These are phyloP conservation scores for Setophaga kirtlandii DNA, from an alignment of 2,113 vertebrate genomes.

Conservation along the genomic window DNA sequence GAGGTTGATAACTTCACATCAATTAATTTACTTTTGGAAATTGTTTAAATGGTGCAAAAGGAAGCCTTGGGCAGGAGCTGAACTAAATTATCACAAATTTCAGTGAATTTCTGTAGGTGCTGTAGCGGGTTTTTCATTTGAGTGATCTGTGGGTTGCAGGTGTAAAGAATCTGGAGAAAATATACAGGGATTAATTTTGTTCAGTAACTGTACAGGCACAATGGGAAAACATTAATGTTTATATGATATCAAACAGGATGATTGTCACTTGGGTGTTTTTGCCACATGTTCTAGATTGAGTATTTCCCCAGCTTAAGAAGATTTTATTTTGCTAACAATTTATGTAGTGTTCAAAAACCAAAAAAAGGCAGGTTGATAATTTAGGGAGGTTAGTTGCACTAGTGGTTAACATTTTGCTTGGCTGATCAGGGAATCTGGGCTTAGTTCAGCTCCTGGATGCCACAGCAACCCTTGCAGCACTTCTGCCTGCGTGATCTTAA, in stretches of 20 bases:
- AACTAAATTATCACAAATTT: not conserved
- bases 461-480: not conserved
- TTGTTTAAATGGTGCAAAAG: not conserved
- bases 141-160: not conserved
- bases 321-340: not conserved
- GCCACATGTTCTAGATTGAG: not conserved
- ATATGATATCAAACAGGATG: not conserved
- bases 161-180: not conserved
- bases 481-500: not conserved
- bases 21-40: not conserved
- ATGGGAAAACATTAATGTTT: not conserved
- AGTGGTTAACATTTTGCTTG: not conserved
- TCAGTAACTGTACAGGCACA: not conserved
- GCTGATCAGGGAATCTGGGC: not conserved
- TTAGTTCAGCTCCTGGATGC: not conserved
- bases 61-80: not conserved
- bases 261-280: not conserved
- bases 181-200: not conserved
- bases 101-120: not conserved
- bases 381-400: not conserved
- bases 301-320: not conserved
- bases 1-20: not conserved
- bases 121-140: not conserved
- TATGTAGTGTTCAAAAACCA: not conserved
- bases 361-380: not conserved